A percentile compares a stretch with the other conserved stretches of the same genome.
Evolutionary conservation across 2,888 invertebrate genomes (phyloP).

Genomic region (Deroplatys truncata): DNA sequence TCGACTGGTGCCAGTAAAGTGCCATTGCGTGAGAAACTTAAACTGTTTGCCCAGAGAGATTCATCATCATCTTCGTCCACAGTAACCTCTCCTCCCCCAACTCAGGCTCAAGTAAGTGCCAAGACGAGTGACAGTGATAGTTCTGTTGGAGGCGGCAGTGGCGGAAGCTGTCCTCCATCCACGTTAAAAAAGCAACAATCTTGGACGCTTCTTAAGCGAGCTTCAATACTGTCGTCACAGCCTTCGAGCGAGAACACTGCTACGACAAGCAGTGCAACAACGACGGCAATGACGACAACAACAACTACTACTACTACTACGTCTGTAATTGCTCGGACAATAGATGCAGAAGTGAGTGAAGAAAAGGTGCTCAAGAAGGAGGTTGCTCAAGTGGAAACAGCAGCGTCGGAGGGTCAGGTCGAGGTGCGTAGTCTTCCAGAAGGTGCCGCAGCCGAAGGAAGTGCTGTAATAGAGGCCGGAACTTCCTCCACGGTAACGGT

Average conservation of each 20-base stretch:
- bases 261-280: not conserved
- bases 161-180: slow-evolving; percentile 9
- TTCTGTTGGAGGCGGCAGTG: not conserved
- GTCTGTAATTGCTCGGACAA: not conserved
- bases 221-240: slow-evolving; percentile 41
- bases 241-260: not conserved
- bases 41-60: slow-evolving; percentile 20
- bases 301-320: not conserved
- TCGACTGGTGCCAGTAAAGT: not conserved
- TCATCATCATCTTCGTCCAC: not conserved
- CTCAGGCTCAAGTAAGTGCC: not conserved
- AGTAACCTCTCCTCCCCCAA: not conserved
- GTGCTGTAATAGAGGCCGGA: not conserved
- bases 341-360: not conserved
- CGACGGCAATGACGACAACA: not conserved
- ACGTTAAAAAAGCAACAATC: slow-evolving; percentile 47
- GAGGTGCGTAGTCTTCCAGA: not conserved
- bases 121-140: not conserved
- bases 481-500: not conserved
- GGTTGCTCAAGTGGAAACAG: not conserved
- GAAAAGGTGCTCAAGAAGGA: not conserved
- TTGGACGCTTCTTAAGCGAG: slow-evolving; percentile 76
- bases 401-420: not conserved
- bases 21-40: slow-evolving; percentile 23
- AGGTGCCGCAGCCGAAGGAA: not conserved